Evolutionary conservation across 2,888 invertebrate genomes (phyloP).

Genomic region (Nezara viridula): DNA sequence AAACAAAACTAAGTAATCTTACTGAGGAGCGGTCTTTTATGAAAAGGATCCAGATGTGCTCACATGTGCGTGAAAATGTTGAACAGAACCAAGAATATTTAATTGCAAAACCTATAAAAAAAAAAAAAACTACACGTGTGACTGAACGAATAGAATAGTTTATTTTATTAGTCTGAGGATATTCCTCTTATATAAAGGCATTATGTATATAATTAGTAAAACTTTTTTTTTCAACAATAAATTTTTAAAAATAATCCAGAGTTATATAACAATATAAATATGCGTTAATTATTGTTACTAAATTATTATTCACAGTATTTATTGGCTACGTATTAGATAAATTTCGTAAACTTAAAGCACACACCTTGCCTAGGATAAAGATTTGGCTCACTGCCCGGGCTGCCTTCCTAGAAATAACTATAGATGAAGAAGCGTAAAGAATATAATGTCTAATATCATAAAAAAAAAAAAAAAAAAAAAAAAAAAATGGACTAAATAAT

Average conservation of each 20-base stretch:
- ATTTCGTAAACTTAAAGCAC: not conserved
- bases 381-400: not conserved
- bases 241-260: no score
- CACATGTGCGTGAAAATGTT: not conserved
- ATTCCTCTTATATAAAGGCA: no score
- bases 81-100: not conserved
- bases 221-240: no score
- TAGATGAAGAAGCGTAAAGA: not conserved
- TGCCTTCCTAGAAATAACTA: not conserved
- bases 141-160: no score
- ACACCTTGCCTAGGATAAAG: not conserved
- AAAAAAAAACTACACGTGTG: not conserved
- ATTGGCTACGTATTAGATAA: not conserved
- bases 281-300: no score
- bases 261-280: no score
- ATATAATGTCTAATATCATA: not conserved
- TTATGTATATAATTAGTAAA: no score
- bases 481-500: no score
- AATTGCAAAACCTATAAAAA: not conserved
- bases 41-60: not conserved
- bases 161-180: no score
- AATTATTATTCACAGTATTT: no score
- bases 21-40: not conserved
- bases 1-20: not conserved
- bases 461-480: no score